phyloP scores from a whole-genome alignment of 2,888 invertebrate genomes.

The Drosophila mimetica region DNA sequence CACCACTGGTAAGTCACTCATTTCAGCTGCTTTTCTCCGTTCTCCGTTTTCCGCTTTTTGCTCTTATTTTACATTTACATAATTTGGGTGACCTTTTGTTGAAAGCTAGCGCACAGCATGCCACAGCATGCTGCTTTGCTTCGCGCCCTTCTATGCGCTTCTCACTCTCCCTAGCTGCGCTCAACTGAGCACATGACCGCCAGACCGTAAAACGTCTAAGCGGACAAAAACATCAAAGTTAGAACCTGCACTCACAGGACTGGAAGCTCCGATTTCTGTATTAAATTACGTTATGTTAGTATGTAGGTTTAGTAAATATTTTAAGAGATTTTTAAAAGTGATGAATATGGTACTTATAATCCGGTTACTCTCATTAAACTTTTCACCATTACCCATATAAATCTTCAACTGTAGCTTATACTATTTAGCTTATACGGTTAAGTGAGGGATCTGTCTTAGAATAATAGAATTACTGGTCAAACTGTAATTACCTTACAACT shows the following conservation, averaged over 20 bases:
- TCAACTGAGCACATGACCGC: slow-evolving; percentile 33
- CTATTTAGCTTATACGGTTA: too few relatives aligned
- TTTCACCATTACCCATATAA: too few relatives aligned
- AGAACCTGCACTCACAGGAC: slow-evolving; percentile 10
- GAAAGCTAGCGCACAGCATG: slow-evolving; percentile 37
- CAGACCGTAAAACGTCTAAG: slow-evolving; percentile 53
- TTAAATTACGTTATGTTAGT: background rate
- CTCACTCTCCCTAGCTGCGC: slow-evolving; percentile 7
- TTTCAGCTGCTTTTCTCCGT: slow-evolving; percentile 5
- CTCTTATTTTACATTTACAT: slow-evolving; percentile 6
- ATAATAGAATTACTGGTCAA: too few relatives aligned
- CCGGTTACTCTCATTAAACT: too few relatives aligned
- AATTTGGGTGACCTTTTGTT: slow-evolving; percentile 20
- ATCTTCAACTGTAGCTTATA: too few relatives aligned
- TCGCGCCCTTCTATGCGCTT: background rate
- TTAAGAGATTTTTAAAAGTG: background rate
- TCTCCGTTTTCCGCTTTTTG: background rate
- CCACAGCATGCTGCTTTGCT: background rate
- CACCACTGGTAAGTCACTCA: slow-evolving; percentile 15
- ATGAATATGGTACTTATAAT: background rate
- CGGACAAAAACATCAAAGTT: slow-evolving; percentile 58
- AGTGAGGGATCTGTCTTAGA: too few relatives aligned
- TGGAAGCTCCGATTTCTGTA: background rate
- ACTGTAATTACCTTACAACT: too few relatives aligned
- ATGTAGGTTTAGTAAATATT: background rate